Conservation (phyloP, 2,888 invertebrate species). For the Leptogaster cylindrica region DNA sequence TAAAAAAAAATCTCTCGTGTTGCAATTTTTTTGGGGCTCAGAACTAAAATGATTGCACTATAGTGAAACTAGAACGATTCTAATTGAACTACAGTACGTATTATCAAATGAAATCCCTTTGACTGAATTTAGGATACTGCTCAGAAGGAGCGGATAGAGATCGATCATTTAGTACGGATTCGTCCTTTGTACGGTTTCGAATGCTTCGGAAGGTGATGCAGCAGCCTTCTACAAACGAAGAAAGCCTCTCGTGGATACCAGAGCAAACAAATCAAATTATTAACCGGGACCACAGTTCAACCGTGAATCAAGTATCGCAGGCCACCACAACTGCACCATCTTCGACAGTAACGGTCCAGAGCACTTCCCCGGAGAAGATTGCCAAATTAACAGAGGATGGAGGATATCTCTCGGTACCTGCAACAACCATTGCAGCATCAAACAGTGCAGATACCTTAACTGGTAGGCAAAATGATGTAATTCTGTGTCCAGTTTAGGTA, state of each 20-base stretch:
- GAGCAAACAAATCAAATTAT: constrained; percentile 46
- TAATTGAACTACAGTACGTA: no score
- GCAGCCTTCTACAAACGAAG: constrained; percentile 45
- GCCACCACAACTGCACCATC: background rate
- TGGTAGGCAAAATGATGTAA: constrained; percentile 62
- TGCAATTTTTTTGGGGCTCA: no score
- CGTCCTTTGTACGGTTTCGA: constrained; percentile 47
- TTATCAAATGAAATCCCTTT: constrained; percentile 19
- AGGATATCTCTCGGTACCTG: constrained; percentile 72
- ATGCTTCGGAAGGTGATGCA: constrained; percentile 45
- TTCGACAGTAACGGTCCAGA: background rate
- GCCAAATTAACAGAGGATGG: constrained; percentile 63
- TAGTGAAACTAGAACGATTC: no score
- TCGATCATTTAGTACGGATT: constrained; percentile 50
- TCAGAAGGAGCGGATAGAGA: constrained; percentile 51
- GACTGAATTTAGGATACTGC: constrained; percentile 49
- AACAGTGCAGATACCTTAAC: constrained; percentile 80
- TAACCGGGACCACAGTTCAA: constrained; percentile 35
- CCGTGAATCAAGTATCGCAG: background rate
- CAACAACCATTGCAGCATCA: constrained; percentile 73
- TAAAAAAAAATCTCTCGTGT: no score
- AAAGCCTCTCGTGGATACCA: constrained; percentile 49
- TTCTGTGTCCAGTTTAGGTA: background rate
- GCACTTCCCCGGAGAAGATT: constrained; percentile 24
- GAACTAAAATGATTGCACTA: no score